Conservation (phyloP, 2,113 vertebrate genomes). For the Athene cunicularia region DNA sequence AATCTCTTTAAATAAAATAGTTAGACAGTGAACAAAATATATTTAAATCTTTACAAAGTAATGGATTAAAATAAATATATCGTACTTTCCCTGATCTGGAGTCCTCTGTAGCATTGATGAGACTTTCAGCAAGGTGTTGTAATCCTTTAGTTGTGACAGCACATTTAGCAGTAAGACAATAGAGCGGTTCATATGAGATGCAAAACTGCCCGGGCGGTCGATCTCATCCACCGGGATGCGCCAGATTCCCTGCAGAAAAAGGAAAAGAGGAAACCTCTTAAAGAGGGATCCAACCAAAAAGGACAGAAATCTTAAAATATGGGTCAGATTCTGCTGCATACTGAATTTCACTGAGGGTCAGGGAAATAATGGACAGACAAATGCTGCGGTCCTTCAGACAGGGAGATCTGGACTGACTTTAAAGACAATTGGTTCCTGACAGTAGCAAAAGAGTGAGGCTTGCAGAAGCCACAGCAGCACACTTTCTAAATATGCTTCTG, state of each 20-base stretch:
- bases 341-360: neutral
- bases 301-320: neutral
- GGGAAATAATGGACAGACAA: neutral
- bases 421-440: neutral
- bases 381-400: neutral
- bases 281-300: neutral
- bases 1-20: neutral
- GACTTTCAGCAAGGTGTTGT: slow-evolving; percentile 92
- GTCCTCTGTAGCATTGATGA: slow-evolving; percentile 98
- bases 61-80: neutral
- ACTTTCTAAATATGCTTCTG: neutral
- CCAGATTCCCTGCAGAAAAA: slow-evolving; percentile 91
- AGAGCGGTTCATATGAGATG: slow-evolving; percentile 99
- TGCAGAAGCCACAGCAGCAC: neutral
- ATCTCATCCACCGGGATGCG: slow-evolving; percentile 99
- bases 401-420: neutral
- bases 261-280: neutral
- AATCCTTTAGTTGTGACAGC: slow-evolving; percentile 92
- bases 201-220: slow-evolving; percentile 97
- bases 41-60: neutral
- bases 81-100: slow-evolving; percentile 99
- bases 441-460: neutral
- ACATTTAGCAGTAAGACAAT: slow-evolving; percentile 94
- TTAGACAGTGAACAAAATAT: neutral
- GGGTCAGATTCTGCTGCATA: fast-evolving